A percentile compares a stretch with the other conserved stretches of the same genome.
These are phyloP conservation scores for Byasa hedistus DNA, from an alignment of 2,888 invertebrate species.

Conservation along the genomic window DNA sequence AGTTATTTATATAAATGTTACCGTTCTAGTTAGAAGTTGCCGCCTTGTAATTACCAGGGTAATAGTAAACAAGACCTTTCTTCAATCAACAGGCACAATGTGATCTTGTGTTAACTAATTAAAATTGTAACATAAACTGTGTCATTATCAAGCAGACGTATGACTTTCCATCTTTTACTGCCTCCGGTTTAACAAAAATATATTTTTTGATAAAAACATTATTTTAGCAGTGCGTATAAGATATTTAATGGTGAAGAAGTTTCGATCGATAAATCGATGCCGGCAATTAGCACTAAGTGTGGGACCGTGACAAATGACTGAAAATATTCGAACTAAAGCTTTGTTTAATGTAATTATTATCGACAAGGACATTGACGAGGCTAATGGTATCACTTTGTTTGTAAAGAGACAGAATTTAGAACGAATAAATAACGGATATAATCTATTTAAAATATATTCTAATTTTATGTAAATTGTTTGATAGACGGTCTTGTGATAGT, in stretches of 20 bases:
- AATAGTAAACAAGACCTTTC: too few species aligned
- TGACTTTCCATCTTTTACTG: background rate
- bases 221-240: background rate
- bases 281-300: conserved; percentile 42
- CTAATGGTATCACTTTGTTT: background rate
- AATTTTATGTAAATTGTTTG: too few species aligned
- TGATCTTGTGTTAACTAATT: too few species aligned
- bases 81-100: too few species aligned
- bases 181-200: background rate
- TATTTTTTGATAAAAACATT: background rate
- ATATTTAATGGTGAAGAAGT: background rate
- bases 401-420: too few species aligned
- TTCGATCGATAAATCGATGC: conserved; percentile 54
- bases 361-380: background rate
- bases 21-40: too few species aligned
- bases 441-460: too few species aligned
- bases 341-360: background rate
- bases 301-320: conserved; percentile 42
- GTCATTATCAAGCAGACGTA: background rate
- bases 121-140: too few species aligned
- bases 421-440: too few species aligned
- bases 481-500: too few species aligned
- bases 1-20: too few species aligned
- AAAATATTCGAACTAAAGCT: background rate
- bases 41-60: too few species aligned